Conservation (phyloP, 2,888 invertebrate genomes). For the Ophion ventricosus region DNA sequence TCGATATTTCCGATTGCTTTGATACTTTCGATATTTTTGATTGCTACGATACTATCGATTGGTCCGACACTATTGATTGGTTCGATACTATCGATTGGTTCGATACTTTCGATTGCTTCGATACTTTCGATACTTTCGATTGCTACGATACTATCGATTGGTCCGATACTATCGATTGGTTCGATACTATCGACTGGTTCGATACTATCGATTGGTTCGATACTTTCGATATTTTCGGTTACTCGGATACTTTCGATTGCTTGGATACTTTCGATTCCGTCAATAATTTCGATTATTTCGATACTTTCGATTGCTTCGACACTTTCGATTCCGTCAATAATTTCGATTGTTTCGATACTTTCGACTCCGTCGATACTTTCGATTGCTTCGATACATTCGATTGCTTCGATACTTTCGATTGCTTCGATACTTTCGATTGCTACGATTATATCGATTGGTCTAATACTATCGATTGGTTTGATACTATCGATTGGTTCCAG, state of each 20-base stretch:
- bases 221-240: too few species aligned
- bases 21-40: not conserved
- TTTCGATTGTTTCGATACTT: not conserved
- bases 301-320: not conserved
- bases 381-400: not conserved
- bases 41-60: too few species aligned
- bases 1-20: not conserved
- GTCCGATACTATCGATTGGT: too few species aligned
- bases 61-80: too few species aligned
- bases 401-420: not conserved
- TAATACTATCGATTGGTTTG: not conserved
- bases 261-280: not conserved
- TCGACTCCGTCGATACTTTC: too few species aligned
- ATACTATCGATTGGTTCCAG: not conserved
- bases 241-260: not conserved
- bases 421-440: not conserved
- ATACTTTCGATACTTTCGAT: too few species aligned
- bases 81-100: too few species aligned
- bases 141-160: too few species aligned
- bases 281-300: not conserved
- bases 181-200: too few species aligned
- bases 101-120: too few species aligned
- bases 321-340: not conserved
- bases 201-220: too few species aligned
- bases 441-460: not conserved